Evolutionary conservation across 2,113 vertebrate genomes (phyloP), one percentile per base, ranked within the genome.

Genomic region (Sus scrofa): DNA sequence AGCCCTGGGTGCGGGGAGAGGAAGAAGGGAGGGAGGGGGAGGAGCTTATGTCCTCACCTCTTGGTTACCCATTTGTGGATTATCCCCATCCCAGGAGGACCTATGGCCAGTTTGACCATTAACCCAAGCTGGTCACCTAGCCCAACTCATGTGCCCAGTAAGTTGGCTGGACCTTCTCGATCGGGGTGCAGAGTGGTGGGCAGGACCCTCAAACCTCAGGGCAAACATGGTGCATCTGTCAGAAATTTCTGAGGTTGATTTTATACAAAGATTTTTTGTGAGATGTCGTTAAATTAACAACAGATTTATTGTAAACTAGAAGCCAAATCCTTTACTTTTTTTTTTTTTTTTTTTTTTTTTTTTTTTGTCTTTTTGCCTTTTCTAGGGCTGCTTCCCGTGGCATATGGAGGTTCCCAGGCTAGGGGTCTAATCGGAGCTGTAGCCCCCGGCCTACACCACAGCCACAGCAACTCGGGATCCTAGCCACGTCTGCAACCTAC

Each of bases 271-370:
- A 63, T 86, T 86, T 90, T 14, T 14, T 50, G 65, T 15, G n/a
- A 63, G 82, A 87, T 44, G 20, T n/a, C 75, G 81, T 93, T 89
- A 63, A 88, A 89, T 91, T 96, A 86, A 97, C 96, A 78, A 52
- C 32, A 86, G 83, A 83, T 96, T 91, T 96, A 82, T 91, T 91
- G 65, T 89, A 60, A 95, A 94, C 39, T 87, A 85, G 65, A 92
- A 82, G n/a, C n/a, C n/a, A n/a, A n/a, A n/a, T n/a, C n/a, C n/a
- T n/a, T n/a, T n/a, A n/a, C n/a, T n/a, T n/a, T n/a, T n/a, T n/a
- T n/a, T n/a, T n/a, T n/a, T n/a, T n/a, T n/a, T n/a, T n/a, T n/a
- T n/a, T n/a, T n/a, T n/a, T n/a, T n/a, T n/a, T n/a, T n/a, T n/a
- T n/a, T n/a, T n/a, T n/a, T n/a, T n/a, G n/a, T n/a, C n/a, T n/a